These are phyloP conservation scores for Callocephalon fimbriatum DNA, from an alignment of 2,113 vertebrate genomes.

Conservation along the genomic window DNA sequence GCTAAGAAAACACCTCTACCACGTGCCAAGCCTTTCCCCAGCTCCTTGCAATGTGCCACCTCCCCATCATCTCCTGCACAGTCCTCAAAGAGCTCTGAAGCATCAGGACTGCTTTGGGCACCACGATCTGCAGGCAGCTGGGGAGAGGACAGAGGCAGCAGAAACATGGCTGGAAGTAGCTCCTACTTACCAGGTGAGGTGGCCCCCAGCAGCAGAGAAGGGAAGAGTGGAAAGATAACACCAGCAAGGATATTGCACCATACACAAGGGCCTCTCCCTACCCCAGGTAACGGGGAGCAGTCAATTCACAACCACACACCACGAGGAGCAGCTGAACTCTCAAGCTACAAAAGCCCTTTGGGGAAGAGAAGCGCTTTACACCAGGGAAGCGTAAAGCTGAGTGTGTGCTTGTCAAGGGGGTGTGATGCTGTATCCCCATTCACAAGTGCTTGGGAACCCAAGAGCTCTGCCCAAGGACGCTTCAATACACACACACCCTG, in stretches of 20 bases:
- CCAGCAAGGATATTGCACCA: neutral
- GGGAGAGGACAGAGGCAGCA: neutral
- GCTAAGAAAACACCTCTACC: neutral
- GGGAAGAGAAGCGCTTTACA: neutral
- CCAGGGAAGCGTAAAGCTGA: neutral
- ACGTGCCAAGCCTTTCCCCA: neutral
- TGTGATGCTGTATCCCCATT: neutral
- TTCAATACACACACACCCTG: neutral
- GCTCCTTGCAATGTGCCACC: neutral
- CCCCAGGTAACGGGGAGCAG: fast-evolving
- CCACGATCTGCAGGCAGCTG: neutral
- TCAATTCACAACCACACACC: neutral
- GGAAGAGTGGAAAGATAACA: conserved; percentile 40
- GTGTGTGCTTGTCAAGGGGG: neutral
- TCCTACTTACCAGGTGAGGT: conserved; percentile 1
- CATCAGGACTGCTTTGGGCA: neutral
- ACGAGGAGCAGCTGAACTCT: neutral
- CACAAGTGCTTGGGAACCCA: neutral
- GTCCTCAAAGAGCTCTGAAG: fast-evolving
- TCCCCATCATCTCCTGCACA: neutral
- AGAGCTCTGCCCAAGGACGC: neutral
- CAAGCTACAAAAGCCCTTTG: neutral
- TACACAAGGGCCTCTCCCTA: neutral
- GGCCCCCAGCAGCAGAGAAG: conserved; percentile 39
- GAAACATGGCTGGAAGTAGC: neutral